Evolutionary conservation across 2,113 vertebrate species (phyloP), one percentile per base, ranked within the genome.

Genomic region (Romanogobio albipinnatus): DNA sequence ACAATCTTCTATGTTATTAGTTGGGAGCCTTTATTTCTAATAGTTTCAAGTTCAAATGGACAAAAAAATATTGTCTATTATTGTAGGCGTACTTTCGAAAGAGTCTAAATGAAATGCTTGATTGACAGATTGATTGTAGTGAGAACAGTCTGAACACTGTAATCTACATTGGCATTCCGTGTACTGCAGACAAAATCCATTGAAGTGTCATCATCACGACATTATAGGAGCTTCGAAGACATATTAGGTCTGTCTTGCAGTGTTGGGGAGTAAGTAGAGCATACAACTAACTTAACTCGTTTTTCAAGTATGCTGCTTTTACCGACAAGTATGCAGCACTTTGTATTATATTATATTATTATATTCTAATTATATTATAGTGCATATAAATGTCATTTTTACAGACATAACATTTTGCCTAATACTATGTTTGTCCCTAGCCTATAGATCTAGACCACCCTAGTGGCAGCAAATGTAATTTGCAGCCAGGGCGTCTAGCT

Each of bases 71-170:
- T 39, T 39, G 15, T 24, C 51, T n/a, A 7, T n/a, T 43, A 15
- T 24, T 13, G 3, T 24, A 43, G 47, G 15, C 7, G 15, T 33
- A 29, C 11, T 78, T 78, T 33, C 19, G 17, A 7, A 59, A 24
- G 56, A 4, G 10, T 59, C 14, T 36, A 56, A 56, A 33, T 56
- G 3, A 59, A 59, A 39, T 47, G 14, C 11, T 26, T 26, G 58
- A 80, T 4, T 80, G 77, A 62, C 58, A 64, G 77, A n/a, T 19
- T 79, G 76, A 79, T 78, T 59, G 17, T 59, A 78, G 58, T 15
- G 26, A n/a, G 51, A 59, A 13, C 7, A 15, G 8, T 39, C 33
- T 78, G 22, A 43, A 62, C 76, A 45, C 39, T 79, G 58, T 79
- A 45, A 62, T 80, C 33, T 43, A 39, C 51, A 39, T 45, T 11